Evolutionary conservation across 2,797 vertebrate species (phyloP), one percentile per base, ranked within the genome.

Genomic region (Ficedula albicollis): DNA sequence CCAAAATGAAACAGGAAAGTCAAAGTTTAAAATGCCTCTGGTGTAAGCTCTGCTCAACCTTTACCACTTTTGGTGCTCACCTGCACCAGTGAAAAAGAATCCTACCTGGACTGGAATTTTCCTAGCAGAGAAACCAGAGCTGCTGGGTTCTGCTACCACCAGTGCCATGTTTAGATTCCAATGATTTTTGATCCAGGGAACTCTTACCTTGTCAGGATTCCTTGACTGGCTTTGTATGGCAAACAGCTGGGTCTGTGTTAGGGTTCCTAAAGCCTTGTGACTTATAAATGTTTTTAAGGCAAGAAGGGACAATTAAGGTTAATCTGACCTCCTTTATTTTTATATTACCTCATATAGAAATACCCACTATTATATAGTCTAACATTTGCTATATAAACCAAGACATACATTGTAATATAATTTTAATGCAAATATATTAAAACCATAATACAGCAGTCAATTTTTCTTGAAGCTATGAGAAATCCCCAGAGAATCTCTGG

Each of bases 121-220:
- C 16, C 43, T 49, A 5, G 16, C 3, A 58, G 44, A 46, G 44
- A 46, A 46, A 46, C 44, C 30, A 34, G 64, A 63, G 60, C 5
- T 52, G 16, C 43, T 48, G 54, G 19, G 30, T 62, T 79, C 67
- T 77, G 1, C 46, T 67, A 1, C n/a, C 41, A 51, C 15, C 51
- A 43, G 30, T 51, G 46, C 15, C 48, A 55, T 34, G 23, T n/a
- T 54, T 51, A 6, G 22, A 39, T 56, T 58, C 54, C 22, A 19
- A 5, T 1, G 21, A 7, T 0, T 1, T 43, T 78, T 48, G 29
- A 69, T 23, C 9, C 26, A 36, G 41, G 38, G 63, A 56, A 8
- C 25, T 77, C 15, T 34, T 6, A 9, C 0, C 51, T 68, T 38
- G 4, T 64, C 51, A 59, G 70, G 17, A 26, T 86, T n/a, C 41